Conservation (phyloP, 2,888 invertebrate genomes). For the Neoscelio sp. region DNA sequence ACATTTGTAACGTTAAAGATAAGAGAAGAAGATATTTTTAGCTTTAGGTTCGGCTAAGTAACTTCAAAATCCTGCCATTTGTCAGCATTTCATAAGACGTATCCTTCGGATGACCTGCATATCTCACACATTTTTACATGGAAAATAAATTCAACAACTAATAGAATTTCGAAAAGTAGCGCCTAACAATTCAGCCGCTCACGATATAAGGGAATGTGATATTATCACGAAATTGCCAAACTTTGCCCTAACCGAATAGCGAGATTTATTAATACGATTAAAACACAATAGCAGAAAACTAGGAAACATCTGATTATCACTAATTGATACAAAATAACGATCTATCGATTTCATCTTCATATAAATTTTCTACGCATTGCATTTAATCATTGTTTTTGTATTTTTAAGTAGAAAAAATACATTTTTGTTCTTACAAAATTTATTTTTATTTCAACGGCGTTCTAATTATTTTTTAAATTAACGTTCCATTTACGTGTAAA, state of each 20-base stretch:
- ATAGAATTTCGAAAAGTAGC: constrained; percentile 34
- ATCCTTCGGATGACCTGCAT: constrained; percentile 41
- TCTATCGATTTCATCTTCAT: neutral
- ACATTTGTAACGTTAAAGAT: constrained; percentile 47
- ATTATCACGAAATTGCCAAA: constrained; percentile 34
- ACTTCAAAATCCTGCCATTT: constrained; percentile 33
- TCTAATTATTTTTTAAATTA: constrained; percentile 29
- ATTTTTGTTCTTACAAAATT: neutral
- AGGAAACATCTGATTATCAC: constrained; percentile 5
- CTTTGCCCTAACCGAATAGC: constrained; percentile 14
- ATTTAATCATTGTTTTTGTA: neutral
- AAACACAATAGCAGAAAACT: constrained; percentile 21
- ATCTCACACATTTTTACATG: constrained; percentile 41
- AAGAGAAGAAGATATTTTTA: constrained; percentile 38
- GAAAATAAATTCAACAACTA: constrained; percentile 24
- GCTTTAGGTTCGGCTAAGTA: constrained; percentile 38
- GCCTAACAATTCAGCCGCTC: too few relatives aligned
- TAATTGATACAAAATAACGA: constrained; percentile 7
- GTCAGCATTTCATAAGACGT: constrained; percentile 44
- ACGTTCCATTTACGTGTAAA: neutral
- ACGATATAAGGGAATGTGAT: too few relatives aligned
- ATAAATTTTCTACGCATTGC: too few relatives aligned
- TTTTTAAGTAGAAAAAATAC: neutral
- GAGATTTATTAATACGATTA: constrained; percentile 34
- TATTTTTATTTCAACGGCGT: constrained; percentile 4